These are phyloP conservation scores for Thamnaconus septentrionalis DNA, from an alignment of 2,113 vertebrate species.

Conservation along the genomic window DNA sequence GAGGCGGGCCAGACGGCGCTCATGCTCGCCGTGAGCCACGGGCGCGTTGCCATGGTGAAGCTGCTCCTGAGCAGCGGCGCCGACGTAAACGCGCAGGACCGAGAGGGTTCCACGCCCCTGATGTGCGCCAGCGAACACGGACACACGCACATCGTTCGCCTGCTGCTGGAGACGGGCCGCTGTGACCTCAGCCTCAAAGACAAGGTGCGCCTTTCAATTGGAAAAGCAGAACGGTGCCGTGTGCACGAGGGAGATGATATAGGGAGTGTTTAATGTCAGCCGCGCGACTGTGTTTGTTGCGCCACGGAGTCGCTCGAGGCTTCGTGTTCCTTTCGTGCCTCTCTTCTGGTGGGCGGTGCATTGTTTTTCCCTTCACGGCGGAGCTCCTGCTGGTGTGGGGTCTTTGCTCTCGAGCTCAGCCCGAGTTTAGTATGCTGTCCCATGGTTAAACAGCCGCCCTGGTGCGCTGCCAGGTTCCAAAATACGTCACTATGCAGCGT, in stretches of 20 bases:
- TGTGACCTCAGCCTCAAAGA: conserved; percentile 80
- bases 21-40: conserved; percentile 90
- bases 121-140: conserved; percentile 91
- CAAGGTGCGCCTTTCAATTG: conserved; percentile 68
- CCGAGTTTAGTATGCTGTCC: too few species aligned
- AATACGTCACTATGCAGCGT: too few species aligned
- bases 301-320: too few species aligned
- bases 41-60: conserved; percentile 84
- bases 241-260: neutral
- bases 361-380: too few species aligned
- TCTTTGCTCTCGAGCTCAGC: too few species aligned
- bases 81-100: conserved; percentile 83
- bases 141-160: conserved; percentile 82
- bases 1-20: conserved; percentile 89
- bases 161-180: conserved; percentile 81
- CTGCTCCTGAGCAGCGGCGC: conserved; percentile 81
- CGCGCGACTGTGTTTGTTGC: too few species aligned
- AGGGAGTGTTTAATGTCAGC: neutral
- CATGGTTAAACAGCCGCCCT: too few species aligned
- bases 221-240: neutral
- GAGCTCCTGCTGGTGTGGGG: too few species aligned
- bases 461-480: too few species aligned
- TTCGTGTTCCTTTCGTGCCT: too few species aligned
- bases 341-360: too few species aligned
- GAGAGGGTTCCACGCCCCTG: conserved; percentile 86